Evolutionary conservation across 92 coral and sea anemone genomes (phyloP), one percentile per base, ranked within the genome.

Genomic region (Epizoanthus scotinus): DNA sequence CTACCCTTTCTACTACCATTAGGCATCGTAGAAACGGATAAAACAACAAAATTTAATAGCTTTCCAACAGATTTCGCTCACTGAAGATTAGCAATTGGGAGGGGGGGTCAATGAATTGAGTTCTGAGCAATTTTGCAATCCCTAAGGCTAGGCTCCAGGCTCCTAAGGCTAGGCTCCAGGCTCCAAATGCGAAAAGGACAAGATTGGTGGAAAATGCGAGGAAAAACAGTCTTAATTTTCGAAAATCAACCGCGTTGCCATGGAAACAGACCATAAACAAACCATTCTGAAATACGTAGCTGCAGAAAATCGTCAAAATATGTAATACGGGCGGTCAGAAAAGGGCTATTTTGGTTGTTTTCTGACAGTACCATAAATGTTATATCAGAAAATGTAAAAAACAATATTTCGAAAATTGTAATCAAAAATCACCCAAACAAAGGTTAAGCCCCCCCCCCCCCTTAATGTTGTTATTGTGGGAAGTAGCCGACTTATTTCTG

Each of bases 91-190:
- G 29, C 31, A 9, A 21, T 21, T 65, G 28, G 22, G 29, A 21
- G 29, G 70, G 70, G 50, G 50, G 70, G 70, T 65, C 44, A 65
- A 65, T 65, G 50, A 65, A 65, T 65, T 65, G 47, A 65, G 31
- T 22, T 65, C 38, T 65, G 70, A 65, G 36, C 36, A 44, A 31
- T 21, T 65, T 65, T 22, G 50, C 36, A 22, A 65, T 8, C 70
- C 70, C 70, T 47, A 65, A 20, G 70, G 70, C 70, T 65, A 65
- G 70, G 28, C 29, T 28, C 70, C 70, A 65, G 70, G 31, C 70
- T 65, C 70, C 70, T 28, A n/a, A n/a, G n/a, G n/a, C n/a, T n/a
- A n/a, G n/a, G n/a, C n/a, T n/a, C n/a, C n/a, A n/a, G n/a, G n/a
- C n/a, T n/a, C n/a, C n/a, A n/a, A n/a, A 29, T 65, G 70, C 70